These are phyloP conservation scores for Calycopis cecrops DNA, from an alignment of 1,140 invertebrate species.

Conservation along the genomic window DNA sequence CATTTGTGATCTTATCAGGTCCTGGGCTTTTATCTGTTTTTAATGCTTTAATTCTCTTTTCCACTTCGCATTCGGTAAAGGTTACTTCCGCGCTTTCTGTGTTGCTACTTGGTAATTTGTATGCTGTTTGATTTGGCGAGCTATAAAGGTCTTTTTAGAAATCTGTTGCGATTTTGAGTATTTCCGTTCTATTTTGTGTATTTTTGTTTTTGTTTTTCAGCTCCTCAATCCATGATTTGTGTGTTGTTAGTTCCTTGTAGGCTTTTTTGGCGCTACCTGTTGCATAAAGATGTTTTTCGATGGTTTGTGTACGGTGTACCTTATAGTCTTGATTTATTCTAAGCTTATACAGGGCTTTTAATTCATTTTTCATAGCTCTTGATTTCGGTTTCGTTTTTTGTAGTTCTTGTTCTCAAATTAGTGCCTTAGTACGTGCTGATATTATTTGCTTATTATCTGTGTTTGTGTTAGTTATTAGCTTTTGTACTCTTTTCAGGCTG, in stretches of 20 bases:
- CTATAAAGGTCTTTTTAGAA: constrained; percentile 24
- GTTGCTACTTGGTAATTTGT: background rate
- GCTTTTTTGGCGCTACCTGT: constrained; percentile 19
- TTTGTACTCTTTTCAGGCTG: constrained; percentile 7
- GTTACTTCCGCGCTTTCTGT: background rate
- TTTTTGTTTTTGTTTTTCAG: constrained; percentile 17
- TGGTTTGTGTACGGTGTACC: constrained; percentile 16
- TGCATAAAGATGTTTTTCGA: constrained; percentile 20
- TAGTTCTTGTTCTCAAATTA: constrained; percentile 25
- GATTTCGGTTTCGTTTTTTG: constrained; percentile 23
- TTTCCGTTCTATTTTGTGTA: constrained; percentile 21
- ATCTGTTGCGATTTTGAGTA: constrained; percentile 23
- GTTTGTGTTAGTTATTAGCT: background rate
- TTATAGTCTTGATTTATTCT: constrained; percentile 23
- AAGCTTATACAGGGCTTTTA: constrained; percentile 23
- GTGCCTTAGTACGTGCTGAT: constrained; percentile 11
- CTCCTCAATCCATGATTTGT: constrained; percentile 24
- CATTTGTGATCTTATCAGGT: constrained; percentile 7
- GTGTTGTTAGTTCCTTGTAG: constrained; percentile 24
- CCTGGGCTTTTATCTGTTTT: constrained; percentile 1
- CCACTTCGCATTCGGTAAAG: background rate
- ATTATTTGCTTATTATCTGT: constrained; percentile 2
- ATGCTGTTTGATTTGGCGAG: background rate
- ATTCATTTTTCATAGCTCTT: constrained; percentile 23
- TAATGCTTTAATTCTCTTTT: background rate